Evolutionary conservation across 2,797 vertebrate species (phyloP).

Genomic region (Brachyrhaphis roseni): DNA sequence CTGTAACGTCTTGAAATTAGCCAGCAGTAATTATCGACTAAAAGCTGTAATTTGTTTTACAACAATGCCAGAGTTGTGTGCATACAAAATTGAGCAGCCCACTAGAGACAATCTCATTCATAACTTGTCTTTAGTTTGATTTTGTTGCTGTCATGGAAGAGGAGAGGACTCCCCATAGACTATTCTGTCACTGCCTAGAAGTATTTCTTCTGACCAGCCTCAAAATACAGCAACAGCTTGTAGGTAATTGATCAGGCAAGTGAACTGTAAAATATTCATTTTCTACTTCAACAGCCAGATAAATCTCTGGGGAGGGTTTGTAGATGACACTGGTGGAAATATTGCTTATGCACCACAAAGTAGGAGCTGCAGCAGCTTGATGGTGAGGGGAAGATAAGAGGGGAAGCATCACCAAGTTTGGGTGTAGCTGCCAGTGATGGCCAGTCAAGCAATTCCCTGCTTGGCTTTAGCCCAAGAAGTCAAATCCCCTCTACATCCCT

Average conservation of each 20-base stretch:
- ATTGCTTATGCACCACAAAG: conserved; percentile 97
- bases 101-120: conserved; percentile 80
- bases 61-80: conserved; percentile 79
- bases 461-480: conserved; percentile 67
- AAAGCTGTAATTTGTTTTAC: conserved; percentile 88
- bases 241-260: conserved; percentile 99
- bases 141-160: conserved; percentile 56
- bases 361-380: conserved; percentile 83
- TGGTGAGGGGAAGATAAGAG: conserved; percentile 74
- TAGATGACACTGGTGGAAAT: conserved; percentile 88
- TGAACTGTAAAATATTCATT: conserved; percentile 99
- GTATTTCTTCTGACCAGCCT: conserved; percentile 84
- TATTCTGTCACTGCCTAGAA: conserved; percentile 65
- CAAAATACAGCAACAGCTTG: conserved; percentile 99
- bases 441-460: conserved; percentile 75
- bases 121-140: conserved; percentile 45
- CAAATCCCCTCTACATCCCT: conserved; percentile 65
- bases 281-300: conserved; percentile 99
- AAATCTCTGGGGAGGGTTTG: conserved; percentile 94
- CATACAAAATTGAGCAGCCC: conserved; percentile 71
- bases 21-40: conserved; percentile 84
- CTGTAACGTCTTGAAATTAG: conserved; percentile 85
- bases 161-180: conserved; percentile 54
- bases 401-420: conserved; percentile 38
- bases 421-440: conserved; percentile 68